Evolutionary conservation across 2,113 vertebrate genomes (phyloP), one percentile per base, ranked within the genome.

Genomic region (Scatophagus argus): DNA sequence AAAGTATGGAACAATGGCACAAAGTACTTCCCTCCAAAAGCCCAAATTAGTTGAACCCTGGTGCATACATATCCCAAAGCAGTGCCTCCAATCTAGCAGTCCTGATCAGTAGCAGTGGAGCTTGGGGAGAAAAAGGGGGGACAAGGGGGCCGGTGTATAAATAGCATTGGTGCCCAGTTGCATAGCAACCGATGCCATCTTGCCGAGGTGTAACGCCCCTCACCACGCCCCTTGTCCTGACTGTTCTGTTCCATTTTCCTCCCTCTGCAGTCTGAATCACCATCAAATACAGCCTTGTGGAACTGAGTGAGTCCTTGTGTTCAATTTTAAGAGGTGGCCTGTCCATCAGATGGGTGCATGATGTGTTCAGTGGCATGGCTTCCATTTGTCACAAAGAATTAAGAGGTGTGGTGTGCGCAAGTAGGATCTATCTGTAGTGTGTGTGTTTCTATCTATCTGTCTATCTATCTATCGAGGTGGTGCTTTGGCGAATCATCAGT

Each of bases 111-210:
- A 83, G 88, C 71, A 82, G 88, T 73, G 71, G 77, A 91, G 91
- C 91, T 84, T 87, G 91, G 93, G 92, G 94, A 93, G 84, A 87
- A 86, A 90, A 90, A 91, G 87, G 82, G 84, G 85, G 89, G 90
- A 88, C 86, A 89, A 89, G 82, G 82, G 91, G 91, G 87, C 90
- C 31, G 75, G 84, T 92, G 90, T 95, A 95, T 95, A 95, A 95
- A 95, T 95, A 95, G 94, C 92, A 93, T 93, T 91, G 87, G 92
- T 91, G 89, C 89, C 83, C 91, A 91, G 95, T 95, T 95, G 94
- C 95, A 91, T 94, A 94, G 95, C 95, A 95, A 95, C 95, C 83
- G 92, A 95, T 94, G 94, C 94, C 94, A 95, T 93, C 93, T 93
- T 92, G 88, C 90, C 54, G 93, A 93, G 93, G 91, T 91, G 92